phyloP scores from a whole-genome alignment of 2,888 invertebrate genomes.

The Azorinus chamasolen region DNA sequence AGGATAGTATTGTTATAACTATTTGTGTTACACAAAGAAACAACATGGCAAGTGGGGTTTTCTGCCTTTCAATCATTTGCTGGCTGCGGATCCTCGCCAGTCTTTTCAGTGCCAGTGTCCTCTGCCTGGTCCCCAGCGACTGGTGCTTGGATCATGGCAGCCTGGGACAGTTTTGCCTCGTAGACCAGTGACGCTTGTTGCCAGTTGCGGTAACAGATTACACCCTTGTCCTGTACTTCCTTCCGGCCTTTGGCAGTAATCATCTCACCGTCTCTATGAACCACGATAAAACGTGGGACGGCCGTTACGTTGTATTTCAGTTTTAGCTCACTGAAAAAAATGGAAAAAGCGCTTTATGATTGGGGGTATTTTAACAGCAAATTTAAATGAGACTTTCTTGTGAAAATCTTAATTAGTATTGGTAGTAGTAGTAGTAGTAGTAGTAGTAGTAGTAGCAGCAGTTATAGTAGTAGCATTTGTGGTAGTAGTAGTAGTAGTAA shows the following conservation, averaged over 20 bases:
- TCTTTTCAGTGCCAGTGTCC: too few relatives aligned
- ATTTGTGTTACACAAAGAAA: too few relatives aligned
- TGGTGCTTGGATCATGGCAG: neutral
- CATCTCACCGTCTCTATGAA: constrained; percentile 86
- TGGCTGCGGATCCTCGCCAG: too few relatives aligned
- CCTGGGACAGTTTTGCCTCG: constrained; percentile 54
- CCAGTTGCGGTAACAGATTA: constrained; percentile 76
- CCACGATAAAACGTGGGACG: constrained; percentile 87
- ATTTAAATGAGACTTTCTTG: too few relatives aligned
- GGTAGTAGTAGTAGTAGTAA: too few relatives aligned
- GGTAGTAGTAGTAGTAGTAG: neutral
- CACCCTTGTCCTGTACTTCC: constrained; percentile 85
- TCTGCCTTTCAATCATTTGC: too few relatives aligned
- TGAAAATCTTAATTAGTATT: neutral
- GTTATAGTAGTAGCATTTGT: too few relatives aligned
- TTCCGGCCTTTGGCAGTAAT: constrained; percentile 86
- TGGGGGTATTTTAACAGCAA: too few relatives aligned
- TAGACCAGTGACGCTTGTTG: constrained; percentile 44
- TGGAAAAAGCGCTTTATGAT: neutral
- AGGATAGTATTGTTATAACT: too few relatives aligned
- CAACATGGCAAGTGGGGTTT: too few relatives aligned
- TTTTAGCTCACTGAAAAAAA: constrained; percentile 83
- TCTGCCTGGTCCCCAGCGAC: too few relatives aligned
- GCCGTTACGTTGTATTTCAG: constrained; percentile 86
- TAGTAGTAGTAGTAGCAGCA: too few relatives aligned